Percentiles rank a stretch among this genome's conserved stretches.
Conservation (phyloP, 1,140 invertebrate species). For the Drosophila rhopaloa region DNA sequence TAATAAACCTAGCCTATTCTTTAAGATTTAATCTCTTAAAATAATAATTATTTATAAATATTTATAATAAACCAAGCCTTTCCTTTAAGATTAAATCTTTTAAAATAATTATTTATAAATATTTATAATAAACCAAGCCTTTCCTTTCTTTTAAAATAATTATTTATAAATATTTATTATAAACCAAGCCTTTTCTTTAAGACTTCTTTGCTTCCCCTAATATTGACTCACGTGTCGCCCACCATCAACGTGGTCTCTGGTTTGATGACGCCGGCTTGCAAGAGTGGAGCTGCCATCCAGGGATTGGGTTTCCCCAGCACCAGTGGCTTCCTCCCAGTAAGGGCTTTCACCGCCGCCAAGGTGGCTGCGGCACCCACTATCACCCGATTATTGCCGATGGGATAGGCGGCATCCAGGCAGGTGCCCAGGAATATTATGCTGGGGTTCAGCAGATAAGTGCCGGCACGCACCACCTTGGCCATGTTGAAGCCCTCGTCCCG, state of each 20-base stretch:
- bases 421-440: slow-evolving; percentile 53
- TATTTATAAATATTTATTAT: too few relatives aligned
- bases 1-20: background rate
- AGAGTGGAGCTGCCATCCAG: slow-evolving; percentile 24
- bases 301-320: slow-evolving; percentile 72
- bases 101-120: too few relatives aligned
- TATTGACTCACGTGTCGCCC: slow-evolving; percentile 60
- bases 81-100: background rate
- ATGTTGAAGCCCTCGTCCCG: slow-evolving; percentile 56
- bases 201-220: background rate
- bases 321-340: slow-evolving; percentile 40
- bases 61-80: background rate
- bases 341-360: slow-evolving; percentile 42
- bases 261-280: slow-evolving; percentile 19
- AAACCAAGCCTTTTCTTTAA: background rate
- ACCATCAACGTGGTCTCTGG: slow-evolving; percentile 65
- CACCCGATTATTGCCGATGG: slow-evolving; percentile 33
- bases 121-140: background rate
- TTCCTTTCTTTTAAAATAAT: too few relatives aligned
- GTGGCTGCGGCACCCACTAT: slow-evolving; percentile 54
- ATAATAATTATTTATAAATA: too few relatives aligned
- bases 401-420: slow-evolving; percentile 50
- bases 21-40: background rate
- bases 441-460: slow-evolving; percentile 35
- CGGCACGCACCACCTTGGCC: slow-evolving; percentile 29